A percentile compares a stretch with the other conserved stretches of the same genome.
These are phyloP conservation scores for Haliclystus octoradiatus DNA, from an alignment of 30 jellyfish, hydroid and myxozoan genomes.

Conservation along the genomic window DNA sequence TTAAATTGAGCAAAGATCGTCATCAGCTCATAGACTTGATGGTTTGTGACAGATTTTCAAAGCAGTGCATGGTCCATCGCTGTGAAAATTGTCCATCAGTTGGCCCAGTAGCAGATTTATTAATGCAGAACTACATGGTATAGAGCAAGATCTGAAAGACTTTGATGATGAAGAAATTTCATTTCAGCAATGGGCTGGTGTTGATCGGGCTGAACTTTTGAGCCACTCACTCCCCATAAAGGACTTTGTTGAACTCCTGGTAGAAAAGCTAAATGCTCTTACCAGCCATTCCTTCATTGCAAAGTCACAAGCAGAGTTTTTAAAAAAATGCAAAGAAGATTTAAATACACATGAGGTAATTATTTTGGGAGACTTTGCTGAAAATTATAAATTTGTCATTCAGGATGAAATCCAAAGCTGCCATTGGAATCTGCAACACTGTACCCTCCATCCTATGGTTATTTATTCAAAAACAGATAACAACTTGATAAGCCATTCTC, in stretches of 20 bases:
- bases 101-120: slow-evolving; percentile 1
- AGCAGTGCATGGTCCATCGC: slow-evolving; percentile 48
- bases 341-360: slow-evolving; percentile 1
- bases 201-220: slow-evolving; percentile 29
- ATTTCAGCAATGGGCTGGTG: slow-evolving; percentile 32
- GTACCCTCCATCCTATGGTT: slow-evolving; percentile 42
- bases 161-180: slow-evolving; percentile 15
- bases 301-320: slow-evolving; percentile 17
- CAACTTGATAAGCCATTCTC: slow-evolving; percentile 10
- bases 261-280: slow-evolving; percentile 29
- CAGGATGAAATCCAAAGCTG: slow-evolving; percentile 64
- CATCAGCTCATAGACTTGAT: background rate
- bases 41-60: slow-evolving; percentile 10
- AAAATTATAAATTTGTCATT: slow-evolving; percentile 37
- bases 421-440: slow-evolving; percentile 39
- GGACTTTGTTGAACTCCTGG: slow-evolving; percentile 39
- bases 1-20: background rate
- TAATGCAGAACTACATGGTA: slow-evolving; percentile 16
- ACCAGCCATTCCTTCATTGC: slow-evolving; percentile 62
- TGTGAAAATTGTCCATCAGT: slow-evolving; percentile 38
- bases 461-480: slow-evolving; percentile 4
- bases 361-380: slow-evolving; percentile 44
- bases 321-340: slow-evolving; percentile 14
- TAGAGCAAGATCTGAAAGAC: slow-evolving; percentile 1
- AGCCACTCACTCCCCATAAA: background rate